Percentiles rank a stretch among this genome's conserved stretches.
phyloP scores from a whole-genome alignment of 1,140 invertebrate genomes.

The Sminthurinus signatus region DNA sequence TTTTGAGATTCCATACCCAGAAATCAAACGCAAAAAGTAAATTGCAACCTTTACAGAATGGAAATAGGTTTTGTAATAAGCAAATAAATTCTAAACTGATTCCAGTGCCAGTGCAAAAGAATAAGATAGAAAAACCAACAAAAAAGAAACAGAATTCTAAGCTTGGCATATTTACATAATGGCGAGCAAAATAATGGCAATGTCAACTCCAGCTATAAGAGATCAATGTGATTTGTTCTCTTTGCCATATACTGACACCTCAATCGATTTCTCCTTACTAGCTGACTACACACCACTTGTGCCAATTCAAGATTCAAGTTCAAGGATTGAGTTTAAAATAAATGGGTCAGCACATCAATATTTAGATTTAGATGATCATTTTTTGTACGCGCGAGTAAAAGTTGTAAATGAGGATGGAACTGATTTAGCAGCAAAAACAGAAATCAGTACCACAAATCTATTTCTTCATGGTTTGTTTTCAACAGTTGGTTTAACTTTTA shows the following conservation, averaged over 20 bases:
- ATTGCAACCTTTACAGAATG: not conserved
- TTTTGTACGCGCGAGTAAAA: slow-evolving; percentile 13
- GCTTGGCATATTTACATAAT: slow-evolving; percentile 19
- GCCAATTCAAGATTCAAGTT: slow-evolving; percentile 9
- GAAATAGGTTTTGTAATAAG: too few relatives aligned
- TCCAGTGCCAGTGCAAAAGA: not conserved
- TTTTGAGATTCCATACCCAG: too few relatives aligned
- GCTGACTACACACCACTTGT: slow-evolving; percentile 27
- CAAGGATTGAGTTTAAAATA: slow-evolving; percentile 29
- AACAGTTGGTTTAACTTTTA: not conserved
- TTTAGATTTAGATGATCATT: slow-evolving; percentile 26
- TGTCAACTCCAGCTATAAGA: slow-evolving; percentile 2
- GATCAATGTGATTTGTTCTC: slow-evolving; percentile 10
- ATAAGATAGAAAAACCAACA: not conserved
- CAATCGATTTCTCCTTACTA: slow-evolving; percentile 12
- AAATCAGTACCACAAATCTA: slow-evolving; percentile 10
- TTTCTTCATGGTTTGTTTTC: slow-evolving; percentile 22
- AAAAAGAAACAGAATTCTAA: not conserved
- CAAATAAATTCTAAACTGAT: not conserved
- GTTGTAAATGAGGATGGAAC: slow-evolving; percentile 14
- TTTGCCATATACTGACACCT: slow-evolving; percentile 17
- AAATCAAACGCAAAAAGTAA: not conserved
- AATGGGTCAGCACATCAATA: slow-evolving; percentile 19
- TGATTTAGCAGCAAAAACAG: not conserved
- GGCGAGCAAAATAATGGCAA: slow-evolving; percentile 3